Evolutionary conservation across 2,888 invertebrate species (phyloP).

Genomic region (Cerastis rubricosa): DNA sequence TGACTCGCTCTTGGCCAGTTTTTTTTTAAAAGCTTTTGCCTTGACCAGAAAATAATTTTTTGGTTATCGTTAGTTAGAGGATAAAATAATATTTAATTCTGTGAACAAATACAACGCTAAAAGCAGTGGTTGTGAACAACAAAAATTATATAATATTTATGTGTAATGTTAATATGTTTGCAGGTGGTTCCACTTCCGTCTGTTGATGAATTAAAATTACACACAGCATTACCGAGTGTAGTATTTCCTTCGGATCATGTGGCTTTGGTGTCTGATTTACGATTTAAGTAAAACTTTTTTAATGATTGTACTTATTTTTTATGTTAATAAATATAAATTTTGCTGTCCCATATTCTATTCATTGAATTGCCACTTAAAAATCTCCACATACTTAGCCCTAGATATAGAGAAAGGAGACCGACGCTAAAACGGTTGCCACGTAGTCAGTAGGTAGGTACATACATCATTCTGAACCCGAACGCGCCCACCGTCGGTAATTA

Average conservation of each 20-base stretch:
- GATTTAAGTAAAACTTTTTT: slow-evolving; percentile 77
- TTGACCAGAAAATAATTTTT: no score
- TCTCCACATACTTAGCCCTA: neutral
- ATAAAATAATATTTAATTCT: neutral
- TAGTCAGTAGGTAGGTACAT: no score
- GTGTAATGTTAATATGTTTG: slow-evolving; percentile 60
- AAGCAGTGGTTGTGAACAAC: neutral
- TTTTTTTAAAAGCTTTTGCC: no score
- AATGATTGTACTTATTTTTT: slow-evolving; percentile 10
- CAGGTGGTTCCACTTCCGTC: slow-evolving; percentile 96
- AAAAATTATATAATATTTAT: neutral
- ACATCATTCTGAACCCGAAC: no score
- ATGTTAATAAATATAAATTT: neutral
- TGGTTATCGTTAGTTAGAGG: no score
- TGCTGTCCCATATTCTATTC: neutral
- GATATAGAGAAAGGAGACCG: neutral
- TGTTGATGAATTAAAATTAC: slow-evolving; percentile 93
- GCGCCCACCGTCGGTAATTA: no score
- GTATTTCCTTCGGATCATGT: slow-evolving; percentile 98
- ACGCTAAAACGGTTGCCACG: no score
- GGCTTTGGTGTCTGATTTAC: slow-evolving; percentile 95
- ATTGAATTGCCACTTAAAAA: slow-evolving; percentile 1
- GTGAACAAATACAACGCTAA: neutral
- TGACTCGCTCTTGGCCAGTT: no score
- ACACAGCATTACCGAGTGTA: slow-evolving; percentile 96